phyloP scores from a whole-genome alignment of 2,797 vertebrate species.

The Hylomyscus alleni region DNA sequence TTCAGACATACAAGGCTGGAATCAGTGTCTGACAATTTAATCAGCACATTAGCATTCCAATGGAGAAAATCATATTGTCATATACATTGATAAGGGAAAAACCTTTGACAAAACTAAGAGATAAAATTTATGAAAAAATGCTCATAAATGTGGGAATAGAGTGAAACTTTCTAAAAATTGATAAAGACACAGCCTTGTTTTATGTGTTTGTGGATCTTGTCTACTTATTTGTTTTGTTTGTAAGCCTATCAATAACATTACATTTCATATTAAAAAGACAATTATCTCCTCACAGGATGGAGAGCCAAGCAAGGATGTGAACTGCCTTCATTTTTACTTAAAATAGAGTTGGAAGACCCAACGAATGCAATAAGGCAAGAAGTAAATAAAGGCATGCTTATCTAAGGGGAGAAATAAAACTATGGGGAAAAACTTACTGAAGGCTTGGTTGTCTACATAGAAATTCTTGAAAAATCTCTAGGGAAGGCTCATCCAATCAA shows the following conservation, averaged over 20 bases:
- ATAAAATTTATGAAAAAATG: neutral
- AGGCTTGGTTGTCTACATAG: neutral
- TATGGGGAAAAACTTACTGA: neutral
- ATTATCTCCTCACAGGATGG: neutral
- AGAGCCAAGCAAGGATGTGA: neutral
- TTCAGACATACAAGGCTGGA: neutral
- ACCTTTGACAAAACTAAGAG: constrained; percentile 48
- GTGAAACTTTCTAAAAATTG: neutral
- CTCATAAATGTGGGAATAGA: neutral
- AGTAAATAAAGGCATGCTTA: neutral
- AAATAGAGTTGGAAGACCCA: neutral
- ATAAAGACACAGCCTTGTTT: neutral
- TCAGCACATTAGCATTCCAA: neutral
- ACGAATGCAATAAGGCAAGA: neutral
- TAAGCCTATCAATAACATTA: neutral
- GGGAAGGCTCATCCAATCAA: neutral
- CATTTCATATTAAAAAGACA: neutral
- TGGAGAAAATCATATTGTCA: neutral
- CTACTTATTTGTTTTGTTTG: neutral
- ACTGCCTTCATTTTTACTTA: neutral
- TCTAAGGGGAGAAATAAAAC: constrained; percentile 27
- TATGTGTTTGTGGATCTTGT: neutral
- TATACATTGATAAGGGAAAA: constrained; percentile 22
- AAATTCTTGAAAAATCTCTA: constrained; percentile 10
- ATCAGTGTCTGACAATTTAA: constrained; percentile 35